A percentile compares a stretch with the other conserved stretches of the same genome.
These are phyloP conservation scores for Pseudoips prasinana DNA, from an alignment of 2,888 invertebrate genomes.

Conservation along the genomic window DNA sequence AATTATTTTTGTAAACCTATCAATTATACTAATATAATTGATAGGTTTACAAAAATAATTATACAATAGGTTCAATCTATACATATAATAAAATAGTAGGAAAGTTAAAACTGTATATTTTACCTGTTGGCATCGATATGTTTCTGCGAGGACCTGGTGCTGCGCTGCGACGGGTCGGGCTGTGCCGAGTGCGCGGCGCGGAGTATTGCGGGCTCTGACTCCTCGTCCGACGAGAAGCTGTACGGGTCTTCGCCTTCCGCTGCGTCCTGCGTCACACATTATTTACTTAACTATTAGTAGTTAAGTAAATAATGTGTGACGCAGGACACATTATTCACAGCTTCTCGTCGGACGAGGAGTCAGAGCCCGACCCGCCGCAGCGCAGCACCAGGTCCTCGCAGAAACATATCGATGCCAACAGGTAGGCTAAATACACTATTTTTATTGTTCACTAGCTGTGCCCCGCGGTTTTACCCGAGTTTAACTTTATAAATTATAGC, in stretches of 20 bases:
- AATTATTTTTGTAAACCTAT: too few relatives aligned
- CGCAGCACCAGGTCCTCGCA: slow-evolving; percentile 33
- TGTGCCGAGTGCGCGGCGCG: slow-evolving; percentile 52
- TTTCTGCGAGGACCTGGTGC: slow-evolving; percentile 33
- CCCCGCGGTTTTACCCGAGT: too few relatives aligned
- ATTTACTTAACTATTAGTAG: too few relatives aligned
- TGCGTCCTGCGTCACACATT: slow-evolving; percentile 12
- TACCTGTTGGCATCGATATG: slow-evolving; percentile 51
- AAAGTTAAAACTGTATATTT: too few relatives aligned
- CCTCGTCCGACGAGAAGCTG: slow-evolving; percentile 70
- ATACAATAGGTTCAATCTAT: too few relatives aligned
- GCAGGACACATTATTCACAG: slow-evolving; percentile 44
- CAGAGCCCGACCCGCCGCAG: slow-evolving; percentile 50
- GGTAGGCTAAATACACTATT: slow-evolving; percentile 35
- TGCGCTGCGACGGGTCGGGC: slow-evolving; percentile 41
- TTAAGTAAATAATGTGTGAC: background rate
- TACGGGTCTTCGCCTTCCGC: slow-evolving; percentile 51
- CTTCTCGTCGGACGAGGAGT: slow-evolving; percentile 71
- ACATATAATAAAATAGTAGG: too few relatives aligned
- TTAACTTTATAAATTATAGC: too few relatives aligned
- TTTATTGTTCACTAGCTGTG: too few relatives aligned
- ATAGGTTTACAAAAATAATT: too few relatives aligned
- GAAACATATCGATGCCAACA: slow-evolving; percentile 41
- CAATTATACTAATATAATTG: too few relatives aligned
- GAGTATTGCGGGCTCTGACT: slow-evolving; percentile 60